Evolutionary conservation across 1,140 invertebrate species (phyloP), one percentile per base, ranked within the genome.

Genomic region (Halesus radiatus): DNA sequence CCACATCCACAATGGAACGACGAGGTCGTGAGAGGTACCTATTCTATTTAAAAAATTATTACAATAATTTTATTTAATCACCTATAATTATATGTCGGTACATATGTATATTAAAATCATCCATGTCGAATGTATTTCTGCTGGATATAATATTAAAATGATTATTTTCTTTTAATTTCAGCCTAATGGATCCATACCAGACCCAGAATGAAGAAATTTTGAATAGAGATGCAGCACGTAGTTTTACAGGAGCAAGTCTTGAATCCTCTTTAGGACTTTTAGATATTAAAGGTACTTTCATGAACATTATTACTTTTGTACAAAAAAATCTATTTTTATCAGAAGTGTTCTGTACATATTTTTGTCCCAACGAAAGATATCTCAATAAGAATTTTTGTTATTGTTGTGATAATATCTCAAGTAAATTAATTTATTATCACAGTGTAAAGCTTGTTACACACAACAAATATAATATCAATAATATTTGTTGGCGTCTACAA

Each of bases 251-350:
- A 32, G 37, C 10, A 32, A 83, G 78, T 16, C 56, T 62, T 20
- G 80, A 83, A 29, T 83, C 82, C 20, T 83, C 82, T 18, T 56
- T 83, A 5, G 82, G 82, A 23, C 62, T 83, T 77, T 77, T 83
- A 58, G 78, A 83, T 62, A 76, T 83, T 56, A 56, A 56, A 56
- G 20, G 20, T 56, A 56, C 1, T 7, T 54, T 54, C 18, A 54
- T n/a, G n/a, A 50, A 50, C 66, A 20, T 22, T 53, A n/a, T n/a
- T n/a, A n/a, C n/a, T n/a, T n/a, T n/a, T n/a, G n/a, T n/a, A n/a
- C n/a, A n/a, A n/a, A n/a, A n/a, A n/a, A n/a, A 56, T 56, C 20
- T 13, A 45, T 3, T 45, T 45, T 37, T 13, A 45, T 45, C 37
- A 45, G 1, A 45, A 8, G 5, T 45, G 10, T 45, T 7, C 37